phyloP scores from a whole-genome alignment of 1,140 invertebrate species.

The Aleiodes sp. region DNA sequence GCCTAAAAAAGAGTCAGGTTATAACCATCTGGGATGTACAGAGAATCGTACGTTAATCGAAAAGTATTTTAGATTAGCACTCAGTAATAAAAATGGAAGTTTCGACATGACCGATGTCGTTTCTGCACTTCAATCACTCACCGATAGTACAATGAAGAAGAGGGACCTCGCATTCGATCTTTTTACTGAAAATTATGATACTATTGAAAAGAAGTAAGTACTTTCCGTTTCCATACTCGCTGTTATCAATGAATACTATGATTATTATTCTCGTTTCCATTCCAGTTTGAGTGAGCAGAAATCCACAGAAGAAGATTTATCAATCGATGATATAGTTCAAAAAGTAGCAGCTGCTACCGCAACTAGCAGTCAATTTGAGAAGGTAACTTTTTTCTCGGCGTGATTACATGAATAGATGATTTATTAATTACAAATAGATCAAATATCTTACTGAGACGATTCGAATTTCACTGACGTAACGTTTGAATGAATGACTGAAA shows the following conservation, averaged over 20 bases:
- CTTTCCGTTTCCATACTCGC: neutral
- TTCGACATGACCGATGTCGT: neutral
- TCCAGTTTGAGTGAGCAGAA: neutral
- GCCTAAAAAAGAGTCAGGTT: too few relatives aligned
- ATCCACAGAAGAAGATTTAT: neutral
- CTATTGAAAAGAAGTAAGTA: conserved; percentile 18
- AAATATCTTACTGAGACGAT: too few relatives aligned
- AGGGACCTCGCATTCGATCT: conserved; percentile 13
- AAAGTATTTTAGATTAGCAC: neutral
- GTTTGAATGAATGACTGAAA: too few relatives aligned
- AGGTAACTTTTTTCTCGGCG: too few relatives aligned
- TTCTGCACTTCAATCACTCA: conserved; percentile 4
- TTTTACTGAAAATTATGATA: conserved; percentile 3
- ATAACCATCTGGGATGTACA: conserved; percentile 14
- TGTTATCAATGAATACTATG: neutral
- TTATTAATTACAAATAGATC: too few relatives aligned
- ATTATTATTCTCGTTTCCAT: neutral
- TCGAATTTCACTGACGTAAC: too few relatives aligned
- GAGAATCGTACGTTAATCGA: conserved; percentile 10
- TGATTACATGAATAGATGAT: too few relatives aligned
- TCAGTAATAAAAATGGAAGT: conserved; percentile 2
- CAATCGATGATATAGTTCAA: too few relatives aligned
- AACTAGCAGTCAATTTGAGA: conserved; percentile 17
- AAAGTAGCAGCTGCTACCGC: too few relatives aligned
- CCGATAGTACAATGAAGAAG: neutral